Evolutionary conservation across 2,113 vertebrate genomes (phyloP).

Genomic region (Eretmochelys imbricata): DNA sequence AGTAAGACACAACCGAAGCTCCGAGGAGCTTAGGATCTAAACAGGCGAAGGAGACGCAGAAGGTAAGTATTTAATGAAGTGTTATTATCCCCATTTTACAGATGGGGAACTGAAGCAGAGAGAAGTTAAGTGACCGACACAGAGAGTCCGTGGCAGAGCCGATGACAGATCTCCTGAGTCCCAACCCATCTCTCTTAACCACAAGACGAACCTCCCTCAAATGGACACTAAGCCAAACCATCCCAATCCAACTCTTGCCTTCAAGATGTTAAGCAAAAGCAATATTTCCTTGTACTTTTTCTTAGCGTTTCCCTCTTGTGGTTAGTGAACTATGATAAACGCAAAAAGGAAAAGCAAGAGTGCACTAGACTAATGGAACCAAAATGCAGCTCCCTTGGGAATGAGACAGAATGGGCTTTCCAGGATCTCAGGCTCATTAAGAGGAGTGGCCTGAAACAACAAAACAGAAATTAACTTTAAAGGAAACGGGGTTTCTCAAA

Average conservation of each 20-base stretch:
- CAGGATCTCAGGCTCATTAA: conserved; percentile 17
- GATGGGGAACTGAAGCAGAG: background rate
- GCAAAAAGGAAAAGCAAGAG: background rate
- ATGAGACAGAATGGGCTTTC: background rate
- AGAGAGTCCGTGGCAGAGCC: rapidly evolving
- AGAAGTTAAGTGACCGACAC: background rate
- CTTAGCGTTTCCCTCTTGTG: background rate
- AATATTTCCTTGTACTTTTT: background rate
- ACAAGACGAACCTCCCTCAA: background rate
- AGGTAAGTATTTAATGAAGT: background rate
- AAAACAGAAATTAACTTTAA: conserved; percentile 56
- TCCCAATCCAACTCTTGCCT: background rate
- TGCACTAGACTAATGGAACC: background rate
- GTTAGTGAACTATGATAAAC: background rate
- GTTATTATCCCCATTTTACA: background rate
- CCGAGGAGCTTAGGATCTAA: background rate
- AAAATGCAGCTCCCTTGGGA: background rate
- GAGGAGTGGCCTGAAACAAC: conserved; percentile 62
- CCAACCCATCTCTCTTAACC: background rate
- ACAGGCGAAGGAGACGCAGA: background rate
- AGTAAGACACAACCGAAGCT: background rate
- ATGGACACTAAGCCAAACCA: background rate
- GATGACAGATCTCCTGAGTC: background rate
- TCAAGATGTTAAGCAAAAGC: background rate
- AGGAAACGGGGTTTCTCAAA: conserved; percentile 69